phyloP scores from a whole-genome alignment of 2,113 vertebrate species.

The Gila orcuttii region DNA sequence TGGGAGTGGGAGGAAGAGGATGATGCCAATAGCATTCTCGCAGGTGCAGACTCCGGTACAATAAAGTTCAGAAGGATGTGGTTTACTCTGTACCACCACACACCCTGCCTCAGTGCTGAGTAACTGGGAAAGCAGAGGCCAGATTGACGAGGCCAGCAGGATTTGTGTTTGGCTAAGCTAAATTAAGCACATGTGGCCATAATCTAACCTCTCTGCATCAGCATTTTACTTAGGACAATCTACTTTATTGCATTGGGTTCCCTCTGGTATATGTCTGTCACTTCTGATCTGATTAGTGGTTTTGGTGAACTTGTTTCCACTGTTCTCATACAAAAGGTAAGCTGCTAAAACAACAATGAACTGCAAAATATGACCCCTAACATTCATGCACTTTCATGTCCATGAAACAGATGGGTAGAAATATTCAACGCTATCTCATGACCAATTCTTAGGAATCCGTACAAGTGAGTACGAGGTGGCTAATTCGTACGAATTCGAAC shows the following conservation, averaged over 20 bases:
- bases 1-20: constrained; percentile 14
- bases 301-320: constrained; percentile 9
- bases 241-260: constrained; percentile 15
- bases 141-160: constrained; percentile 39
- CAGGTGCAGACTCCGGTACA: constrained; percentile 52
- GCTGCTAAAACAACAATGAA: constrained; percentile 19
- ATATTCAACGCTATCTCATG: too few species aligned
- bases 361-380: background rate
- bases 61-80: constrained; percentile 59
- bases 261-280: background rate
- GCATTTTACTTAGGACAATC: constrained; percentile 23
- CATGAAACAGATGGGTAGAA: background rate
- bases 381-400: background rate
- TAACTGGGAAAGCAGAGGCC: constrained; percentile 48
- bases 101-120: constrained; percentile 55
- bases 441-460: too few species aligned
- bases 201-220: constrained; percentile 56
- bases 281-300: constrained; percentile 35
- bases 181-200: constrained; percentile 57
- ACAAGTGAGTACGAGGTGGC: too few species aligned
- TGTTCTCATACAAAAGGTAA: background rate
- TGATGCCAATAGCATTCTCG: constrained; percentile 40
- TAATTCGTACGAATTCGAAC: too few species aligned
- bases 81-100: constrained; percentile 46
- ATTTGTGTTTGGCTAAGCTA: constrained; percentile 55